These are phyloP conservation scores for Xiphophorus maculatus DNA, from an alignment of 2,113 vertebrate genomes.

Conservation along the genomic window DNA sequence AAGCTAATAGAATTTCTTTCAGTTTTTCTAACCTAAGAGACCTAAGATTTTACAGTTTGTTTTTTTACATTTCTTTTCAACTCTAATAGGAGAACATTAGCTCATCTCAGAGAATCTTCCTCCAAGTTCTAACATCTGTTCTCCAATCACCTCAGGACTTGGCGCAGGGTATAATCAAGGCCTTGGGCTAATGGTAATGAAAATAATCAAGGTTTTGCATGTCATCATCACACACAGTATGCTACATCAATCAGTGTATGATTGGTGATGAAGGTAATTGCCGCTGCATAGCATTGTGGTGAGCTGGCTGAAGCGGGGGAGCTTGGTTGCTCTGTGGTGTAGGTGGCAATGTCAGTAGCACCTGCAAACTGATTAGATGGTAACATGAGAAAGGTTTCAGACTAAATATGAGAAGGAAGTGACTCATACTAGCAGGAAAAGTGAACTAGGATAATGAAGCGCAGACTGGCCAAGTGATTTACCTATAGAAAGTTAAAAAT, in stretches of 20 bases:
- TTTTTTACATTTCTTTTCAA: not conserved
- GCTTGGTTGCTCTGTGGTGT: not conserved
- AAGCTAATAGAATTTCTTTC: not conserved
- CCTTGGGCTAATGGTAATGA: conserved; percentile 54
- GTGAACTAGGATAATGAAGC: not conserved
- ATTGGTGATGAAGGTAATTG: conserved; percentile 69
- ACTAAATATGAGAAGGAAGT: conserved; percentile 6
- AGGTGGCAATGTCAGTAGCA: conserved; percentile 13
- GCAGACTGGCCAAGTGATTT: not conserved
- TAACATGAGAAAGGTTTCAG: not conserved
- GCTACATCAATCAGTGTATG: conserved; percentile 62
- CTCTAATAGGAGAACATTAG: conserved; percentile 19
- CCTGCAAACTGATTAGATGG: conserved; percentile 14
- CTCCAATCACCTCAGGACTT: conserved; percentile 53
- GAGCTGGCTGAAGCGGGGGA: conserved; percentile 27
- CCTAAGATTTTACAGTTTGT: not conserved
- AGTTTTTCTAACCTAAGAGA: not conserved
- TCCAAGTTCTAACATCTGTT: conserved; percentile 40
- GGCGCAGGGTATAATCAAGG: conserved; percentile 58
- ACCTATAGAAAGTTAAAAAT: not conserved
- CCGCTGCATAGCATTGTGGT: conserved; percentile 20
- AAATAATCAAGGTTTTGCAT: conserved; percentile 57
- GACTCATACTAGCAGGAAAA: not conserved
- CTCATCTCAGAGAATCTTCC: conserved; percentile 24
- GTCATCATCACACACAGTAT: conserved; percentile 64